A percentile compares a stretch with the other conserved stretches of the same genome.
These are phyloP conservation scores for Andrena dorsata DNA, from an alignment of 2,888 invertebrate genomes.

Conservation along the genomic window DNA sequence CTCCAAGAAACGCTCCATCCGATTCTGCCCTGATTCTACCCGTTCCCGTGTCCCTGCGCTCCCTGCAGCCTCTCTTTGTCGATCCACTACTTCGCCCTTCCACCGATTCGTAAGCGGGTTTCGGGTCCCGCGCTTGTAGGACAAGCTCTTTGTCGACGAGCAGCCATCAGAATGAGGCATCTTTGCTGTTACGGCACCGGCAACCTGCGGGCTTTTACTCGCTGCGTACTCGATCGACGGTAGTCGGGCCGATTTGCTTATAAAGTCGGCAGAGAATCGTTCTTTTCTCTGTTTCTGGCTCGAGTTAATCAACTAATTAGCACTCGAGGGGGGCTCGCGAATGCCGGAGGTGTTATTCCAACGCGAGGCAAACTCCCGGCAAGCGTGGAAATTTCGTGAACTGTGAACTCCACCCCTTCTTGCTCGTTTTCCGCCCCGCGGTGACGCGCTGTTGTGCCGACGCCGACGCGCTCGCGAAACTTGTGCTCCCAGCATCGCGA, in stretches of 20 bases:
- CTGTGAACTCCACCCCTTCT: background rate
- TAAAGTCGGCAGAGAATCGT: background rate
- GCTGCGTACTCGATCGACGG: background rate
- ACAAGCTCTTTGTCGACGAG: constrained; percentile 63
- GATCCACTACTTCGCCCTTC: constrained; percentile 10
- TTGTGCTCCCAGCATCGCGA: background rate
- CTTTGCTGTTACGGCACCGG: constrained; percentile 1
- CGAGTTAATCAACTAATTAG: constrained; percentile 8
- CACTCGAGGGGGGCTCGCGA: background rate
- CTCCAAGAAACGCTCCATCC: constrained; percentile 71
- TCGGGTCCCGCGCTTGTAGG: constrained; percentile 58
- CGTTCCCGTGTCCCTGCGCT: background rate
- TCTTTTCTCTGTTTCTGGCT: too few relatives aligned
- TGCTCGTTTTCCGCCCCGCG: background rate
- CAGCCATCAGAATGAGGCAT: constrained; percentile 12
- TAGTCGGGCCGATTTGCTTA: background rate
- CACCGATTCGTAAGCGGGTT: background rate
- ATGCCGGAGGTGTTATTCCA: constrained; percentile 1
- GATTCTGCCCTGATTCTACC: constrained; percentile 42
- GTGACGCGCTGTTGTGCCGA: constrained; percentile 3
- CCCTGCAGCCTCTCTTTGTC: constrained; percentile 28
- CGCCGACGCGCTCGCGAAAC: constrained; percentile 23
- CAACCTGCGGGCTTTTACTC: too few relatives aligned
- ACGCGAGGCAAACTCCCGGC: background rate
- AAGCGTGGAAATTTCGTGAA: constrained; percentile 22